These are phyloP conservation scores for Dicrostonyx torquatus DNA, from an alignment of 2,797 vertebrate genomes.

Conservation along the genomic window DNA sequence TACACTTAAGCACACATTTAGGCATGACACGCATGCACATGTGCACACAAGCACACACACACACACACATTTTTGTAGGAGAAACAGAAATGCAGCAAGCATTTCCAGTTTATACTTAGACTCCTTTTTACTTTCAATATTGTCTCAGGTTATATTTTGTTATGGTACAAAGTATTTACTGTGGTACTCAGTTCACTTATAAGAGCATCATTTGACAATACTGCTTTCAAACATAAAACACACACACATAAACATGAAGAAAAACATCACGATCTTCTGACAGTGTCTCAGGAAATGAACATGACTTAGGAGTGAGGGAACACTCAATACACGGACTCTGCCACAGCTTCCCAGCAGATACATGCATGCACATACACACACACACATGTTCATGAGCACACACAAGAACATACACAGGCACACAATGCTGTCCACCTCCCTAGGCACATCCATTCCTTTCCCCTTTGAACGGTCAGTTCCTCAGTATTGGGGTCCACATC, in stretches of 20 bases:
- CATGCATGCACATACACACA: too few relatives aligned
- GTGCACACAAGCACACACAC: too few relatives aligned
- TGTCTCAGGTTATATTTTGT: not conserved
- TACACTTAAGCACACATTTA: not conserved
- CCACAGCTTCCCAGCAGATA: too few relatives aligned
- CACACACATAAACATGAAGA: not conserved
- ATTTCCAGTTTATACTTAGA: not conserved
- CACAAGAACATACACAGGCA: too few relatives aligned
- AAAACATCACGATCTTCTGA: not conserved
- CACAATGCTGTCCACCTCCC: not conserved
- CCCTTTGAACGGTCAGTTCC: not conserved
- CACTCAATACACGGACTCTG: not conserved
- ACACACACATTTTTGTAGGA: not conserved
- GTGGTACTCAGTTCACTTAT: not conserved
- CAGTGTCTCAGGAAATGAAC: not conserved
- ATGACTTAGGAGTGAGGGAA: not conserved
- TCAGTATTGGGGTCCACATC: not conserved
- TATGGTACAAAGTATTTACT: not conserved
- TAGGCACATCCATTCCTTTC: not conserved
- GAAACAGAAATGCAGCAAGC: not conserved
- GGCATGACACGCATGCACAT: not conserved
- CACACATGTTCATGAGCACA: too few relatives aligned
- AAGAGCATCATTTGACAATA: not conserved
- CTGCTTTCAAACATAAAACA: conserved; percentile 10
- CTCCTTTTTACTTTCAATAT: not conserved